Evolutionary conservation across 2,797 vertebrate species (phyloP), one percentile per base, ranked within the genome.

Genomic region (Lophius americanus): DNA sequence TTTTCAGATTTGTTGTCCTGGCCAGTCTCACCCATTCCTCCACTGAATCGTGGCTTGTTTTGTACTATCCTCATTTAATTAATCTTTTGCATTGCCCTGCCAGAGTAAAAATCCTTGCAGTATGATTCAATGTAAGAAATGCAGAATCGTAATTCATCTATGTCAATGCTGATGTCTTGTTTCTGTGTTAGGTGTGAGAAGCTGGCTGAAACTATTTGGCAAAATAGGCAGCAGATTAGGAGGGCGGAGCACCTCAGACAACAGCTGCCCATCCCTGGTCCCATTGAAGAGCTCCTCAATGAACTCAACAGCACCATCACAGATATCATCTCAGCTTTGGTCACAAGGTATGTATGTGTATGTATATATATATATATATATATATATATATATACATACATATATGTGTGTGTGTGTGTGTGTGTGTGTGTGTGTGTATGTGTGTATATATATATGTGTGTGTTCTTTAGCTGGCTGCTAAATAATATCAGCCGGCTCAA

Each of bases 241-340:
- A 90, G 96, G 36, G 96, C 95, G 0, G 96, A 98, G 89, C 97
- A 99, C 82, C 90, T 98, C 13, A 95, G 96, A 69, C 97, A 98
- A 76, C 98, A 98, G 91, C 93, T 97, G 68, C 98, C 98, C 0
- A 97, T 98, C 88, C 95, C 96, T 0, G 98, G 98, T 9, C 96
- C 95, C 0, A 96, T 96, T 38, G 96, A 98, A 79, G 95, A 98
- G 81, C 95, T 98, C 73, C 95, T 98, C 55, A 95, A 93, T 0
- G 96, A 98, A 68, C 95, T 98, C 75, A 98, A 97, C 0, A 79
- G 93, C 68, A 96, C 95, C 13, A 96, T 98, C 91, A 99, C 97
- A 0, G 97, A 98, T 81, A 96, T 98, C 84, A 97, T 99, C 90
- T 98, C 97, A 0, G 95, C 97, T 3, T 78, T 98, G 76, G 97